Conservation (phyloP, 64 coral and sea anemone genomes). For the Catalaphyllia jardinei region DNA sequence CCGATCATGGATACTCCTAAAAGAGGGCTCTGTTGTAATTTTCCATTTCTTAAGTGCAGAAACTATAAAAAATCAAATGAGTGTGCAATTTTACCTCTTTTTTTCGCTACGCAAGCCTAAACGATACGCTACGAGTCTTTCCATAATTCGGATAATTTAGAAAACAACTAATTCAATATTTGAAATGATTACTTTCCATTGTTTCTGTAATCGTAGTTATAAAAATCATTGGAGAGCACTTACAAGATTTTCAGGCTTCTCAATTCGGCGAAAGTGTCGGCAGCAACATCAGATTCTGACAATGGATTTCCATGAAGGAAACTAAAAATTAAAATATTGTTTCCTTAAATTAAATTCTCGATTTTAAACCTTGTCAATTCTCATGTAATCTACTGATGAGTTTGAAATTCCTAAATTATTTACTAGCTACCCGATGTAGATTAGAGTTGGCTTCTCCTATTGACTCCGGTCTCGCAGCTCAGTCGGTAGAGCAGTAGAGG, state of each 20-base stretch:
- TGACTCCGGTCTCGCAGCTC: too few relatives aligned
- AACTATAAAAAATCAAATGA: too few relatives aligned
- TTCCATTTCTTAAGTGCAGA: too few relatives aligned
- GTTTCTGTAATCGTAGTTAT: neutral
- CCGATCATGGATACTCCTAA: too few relatives aligned
- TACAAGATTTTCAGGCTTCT: constrained; percentile 3
- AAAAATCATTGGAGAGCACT: neutral
- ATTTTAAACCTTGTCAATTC: neutral
- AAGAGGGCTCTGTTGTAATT: too few relatives aligned
- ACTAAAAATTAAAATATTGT: neutral
- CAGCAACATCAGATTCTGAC: constrained; percentile 9
- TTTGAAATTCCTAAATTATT: neutral
- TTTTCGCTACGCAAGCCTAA: too few relatives aligned
- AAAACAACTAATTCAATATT: too few relatives aligned
- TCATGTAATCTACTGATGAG: neutral
- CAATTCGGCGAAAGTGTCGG: constrained; percentile 1
- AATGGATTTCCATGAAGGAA: neutral
- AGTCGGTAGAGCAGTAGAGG: too few relatives aligned
- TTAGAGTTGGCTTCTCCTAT: neutral
- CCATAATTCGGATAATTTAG: too few relatives aligned
- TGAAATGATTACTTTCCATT: too few relatives aligned
- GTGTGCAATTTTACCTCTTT: too few relatives aligned
- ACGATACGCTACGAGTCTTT: too few relatives aligned
- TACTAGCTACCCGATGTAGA: neutral
- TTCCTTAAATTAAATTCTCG: neutral